A percentile compares a stretch with the other conserved stretches of the same genome.
Evolutionary conservation across 2,113 vertebrate species (phyloP).

Genomic region (Phylloscopus trochilus): DNA sequence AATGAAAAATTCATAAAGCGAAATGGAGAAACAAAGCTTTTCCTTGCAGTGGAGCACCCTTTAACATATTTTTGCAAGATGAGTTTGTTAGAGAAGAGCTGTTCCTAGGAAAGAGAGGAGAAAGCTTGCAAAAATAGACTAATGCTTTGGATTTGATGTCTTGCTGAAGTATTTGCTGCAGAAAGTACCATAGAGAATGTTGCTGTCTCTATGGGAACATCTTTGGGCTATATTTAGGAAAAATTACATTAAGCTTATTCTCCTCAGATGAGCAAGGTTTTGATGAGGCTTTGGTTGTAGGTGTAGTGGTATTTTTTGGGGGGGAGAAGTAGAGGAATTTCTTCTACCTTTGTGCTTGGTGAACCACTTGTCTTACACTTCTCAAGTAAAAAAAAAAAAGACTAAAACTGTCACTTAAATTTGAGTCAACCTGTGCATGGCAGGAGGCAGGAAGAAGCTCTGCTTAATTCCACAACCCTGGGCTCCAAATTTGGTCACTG

Average conservation of each 20-base stretch:
- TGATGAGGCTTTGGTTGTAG: not conserved
- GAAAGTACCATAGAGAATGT: not conserved
- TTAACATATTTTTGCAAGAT: not conserved
- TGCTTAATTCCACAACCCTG: not conserved
- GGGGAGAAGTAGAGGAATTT: not conserved
- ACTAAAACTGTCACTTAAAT: not conserved
- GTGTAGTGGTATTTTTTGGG: not conserved
- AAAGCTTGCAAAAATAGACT: slow-evolving; percentile 6
- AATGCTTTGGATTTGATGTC: not conserved
- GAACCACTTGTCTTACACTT: not conserved
- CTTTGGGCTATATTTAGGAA: slow-evolving; percentile 7
- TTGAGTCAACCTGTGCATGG: not conserved
- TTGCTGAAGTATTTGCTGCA: slow-evolving; percentile 12
- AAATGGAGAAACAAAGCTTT: not conserved
- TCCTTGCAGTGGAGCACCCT: not conserved
- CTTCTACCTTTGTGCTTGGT: not conserved
- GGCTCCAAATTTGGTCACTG: not conserved
- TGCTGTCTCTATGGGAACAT: slow-evolving; percentile 40
- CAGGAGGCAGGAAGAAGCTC: not conserved
- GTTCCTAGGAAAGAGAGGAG: not conserved
- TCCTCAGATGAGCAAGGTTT: not conserved
- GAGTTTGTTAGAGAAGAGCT: not conserved
- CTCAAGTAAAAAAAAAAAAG: not conserved
- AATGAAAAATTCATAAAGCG: not conserved
- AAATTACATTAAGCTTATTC: slow-evolving; percentile 2